Evolutionary conservation across 2,888 invertebrate species (phyloP).

Genomic region (Lissonota sp.): DNA sequence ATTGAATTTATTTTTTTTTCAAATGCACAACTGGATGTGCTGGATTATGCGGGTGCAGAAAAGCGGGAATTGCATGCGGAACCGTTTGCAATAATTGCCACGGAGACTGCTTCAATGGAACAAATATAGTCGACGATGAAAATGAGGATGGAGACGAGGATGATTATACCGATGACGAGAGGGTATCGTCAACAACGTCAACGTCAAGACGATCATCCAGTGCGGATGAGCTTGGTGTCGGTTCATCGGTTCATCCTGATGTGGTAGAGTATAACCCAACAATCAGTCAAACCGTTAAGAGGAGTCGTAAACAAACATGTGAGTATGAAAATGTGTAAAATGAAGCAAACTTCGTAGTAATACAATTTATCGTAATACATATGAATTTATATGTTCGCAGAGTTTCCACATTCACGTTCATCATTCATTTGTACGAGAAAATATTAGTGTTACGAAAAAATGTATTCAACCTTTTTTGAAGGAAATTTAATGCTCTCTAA

Average conservation of each 20-base stretch:
- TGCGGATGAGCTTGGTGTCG: neutral
- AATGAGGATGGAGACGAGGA: too few species aligned
- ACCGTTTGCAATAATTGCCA: too few species aligned
- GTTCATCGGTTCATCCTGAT: conserved; percentile 4
- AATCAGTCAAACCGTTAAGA: conserved; percentile 1
- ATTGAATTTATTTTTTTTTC: neutral
- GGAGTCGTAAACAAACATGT: neutral
- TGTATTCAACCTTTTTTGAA: too few species aligned
- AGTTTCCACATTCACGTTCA: too few species aligned
- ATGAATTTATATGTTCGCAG: conserved; percentile 1
- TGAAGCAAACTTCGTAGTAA: neutral
- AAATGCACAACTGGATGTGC: conserved; percentile 1
- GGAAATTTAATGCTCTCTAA: too few species aligned
- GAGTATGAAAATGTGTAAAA: conserved; percentile 3
- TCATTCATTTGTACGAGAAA: neutral
- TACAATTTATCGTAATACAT: conserved; percentile 2
- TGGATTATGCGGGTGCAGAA: too few species aligned
- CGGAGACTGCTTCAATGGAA: too few species aligned
- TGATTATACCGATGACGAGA: too few species aligned
- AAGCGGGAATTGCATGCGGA: too few species aligned
- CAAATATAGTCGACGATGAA: too few species aligned
- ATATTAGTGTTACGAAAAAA: too few species aligned
- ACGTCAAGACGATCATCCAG: neutral
- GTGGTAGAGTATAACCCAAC: neutral
- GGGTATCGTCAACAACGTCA: neutral